Conservation (phyloP, 2,888 invertebrate genomes). For the Erebia ligea region DNA sequence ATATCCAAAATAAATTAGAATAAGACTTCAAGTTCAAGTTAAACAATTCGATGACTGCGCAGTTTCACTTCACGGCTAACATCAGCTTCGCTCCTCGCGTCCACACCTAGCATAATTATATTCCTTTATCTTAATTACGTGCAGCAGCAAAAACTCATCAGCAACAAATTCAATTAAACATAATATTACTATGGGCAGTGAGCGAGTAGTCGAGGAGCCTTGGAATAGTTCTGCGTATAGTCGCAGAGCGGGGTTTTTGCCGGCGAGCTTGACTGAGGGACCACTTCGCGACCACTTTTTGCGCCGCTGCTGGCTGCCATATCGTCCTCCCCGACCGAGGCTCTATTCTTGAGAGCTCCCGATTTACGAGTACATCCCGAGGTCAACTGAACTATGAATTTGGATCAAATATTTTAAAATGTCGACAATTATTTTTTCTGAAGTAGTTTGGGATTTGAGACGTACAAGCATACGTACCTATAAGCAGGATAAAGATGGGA, state of each 20-base stretch:
- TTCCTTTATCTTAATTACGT: slow-evolving; percentile 7
- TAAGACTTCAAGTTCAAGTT: too few relatives aligned
- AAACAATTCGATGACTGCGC: background rate
- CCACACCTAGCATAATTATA: background rate
- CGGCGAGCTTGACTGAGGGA: background rate
- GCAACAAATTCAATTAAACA: slow-evolving; percentile 11
- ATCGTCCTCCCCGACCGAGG: slow-evolving; percentile 1
- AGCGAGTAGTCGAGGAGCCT: slow-evolving; percentile 1
- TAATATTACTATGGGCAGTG: background rate
- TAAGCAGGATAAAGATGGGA: too few relatives aligned
- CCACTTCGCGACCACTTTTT: slow-evolving; percentile 9
- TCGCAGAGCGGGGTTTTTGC: slow-evolving; percentile 8
- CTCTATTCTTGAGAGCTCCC: background rate
- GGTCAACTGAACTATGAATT: background rate
- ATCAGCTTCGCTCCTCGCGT: background rate
- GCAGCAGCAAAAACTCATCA: background rate
- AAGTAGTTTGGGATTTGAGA: too few relatives aligned
- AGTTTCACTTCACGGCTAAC: background rate
- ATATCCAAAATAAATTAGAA: too few relatives aligned
- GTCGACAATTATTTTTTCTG: too few relatives aligned
- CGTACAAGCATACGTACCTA: too few relatives aligned
- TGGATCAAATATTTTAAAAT: too few relatives aligned
- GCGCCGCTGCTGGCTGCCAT: background rate
- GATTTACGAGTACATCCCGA: background rate
- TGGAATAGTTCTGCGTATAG: slow-evolving; percentile 2